These are phyloP conservation scores for Burhinus oedicnemus DNA, from an alignment of 2,113 vertebrate species.

Conservation along the genomic window DNA sequence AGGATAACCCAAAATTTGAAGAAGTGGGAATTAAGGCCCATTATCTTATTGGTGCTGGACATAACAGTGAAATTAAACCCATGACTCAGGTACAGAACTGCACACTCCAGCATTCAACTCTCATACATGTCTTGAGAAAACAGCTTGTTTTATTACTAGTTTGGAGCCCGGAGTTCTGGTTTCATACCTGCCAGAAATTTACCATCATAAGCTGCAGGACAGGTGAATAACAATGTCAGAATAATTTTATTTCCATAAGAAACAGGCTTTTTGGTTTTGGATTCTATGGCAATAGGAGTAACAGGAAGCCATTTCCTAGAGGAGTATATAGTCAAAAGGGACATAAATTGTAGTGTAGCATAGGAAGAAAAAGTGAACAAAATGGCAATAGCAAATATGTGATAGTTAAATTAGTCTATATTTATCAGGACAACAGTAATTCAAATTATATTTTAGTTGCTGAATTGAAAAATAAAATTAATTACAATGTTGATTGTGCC, in stretches of 20 bases:
- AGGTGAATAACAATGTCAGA: neutral
- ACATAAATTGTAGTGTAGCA: neutral
- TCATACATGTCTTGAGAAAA: neutral
- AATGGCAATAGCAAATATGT: neutral
- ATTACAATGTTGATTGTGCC: neutral
- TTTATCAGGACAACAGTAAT: neutral
- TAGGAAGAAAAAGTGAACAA: neutral
- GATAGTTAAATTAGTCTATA: neutral
- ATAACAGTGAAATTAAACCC: constrained; percentile 89
- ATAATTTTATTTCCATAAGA: neutral
- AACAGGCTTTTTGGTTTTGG: neutral
- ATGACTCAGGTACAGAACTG: constrained; percentile 88
- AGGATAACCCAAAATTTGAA: constrained; percentile 88
- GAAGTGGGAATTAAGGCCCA: constrained; percentile 85
- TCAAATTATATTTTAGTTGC: neutral
- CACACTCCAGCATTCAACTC: neutral
- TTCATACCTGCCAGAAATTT: neutral
- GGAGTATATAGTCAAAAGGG: neutral
- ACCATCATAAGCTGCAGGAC: neutral
- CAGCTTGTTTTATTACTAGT: neutral
- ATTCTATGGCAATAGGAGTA: neutral
- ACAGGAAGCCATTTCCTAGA: neutral
- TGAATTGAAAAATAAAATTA: neutral
- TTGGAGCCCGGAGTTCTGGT: neutral
- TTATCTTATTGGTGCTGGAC: constrained; percentile 90